Evolutionary conservation across 37 sponge, comb jelly and placozoan species (phyloP), one percentile per base, ranked within the genome.

Genomic region (Axinella damicornis): DNA sequence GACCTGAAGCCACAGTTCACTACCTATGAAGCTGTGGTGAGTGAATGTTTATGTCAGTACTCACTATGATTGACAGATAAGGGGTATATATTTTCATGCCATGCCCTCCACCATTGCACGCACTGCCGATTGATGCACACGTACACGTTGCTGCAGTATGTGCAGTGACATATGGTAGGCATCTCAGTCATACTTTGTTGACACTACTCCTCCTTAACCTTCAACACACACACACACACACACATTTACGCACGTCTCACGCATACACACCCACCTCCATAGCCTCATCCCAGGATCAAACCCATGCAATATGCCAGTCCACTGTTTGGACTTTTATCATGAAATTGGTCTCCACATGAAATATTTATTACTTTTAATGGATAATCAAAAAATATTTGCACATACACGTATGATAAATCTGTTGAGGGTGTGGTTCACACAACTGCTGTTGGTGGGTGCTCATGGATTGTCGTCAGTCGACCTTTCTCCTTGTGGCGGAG

Each of bases 301-400:
- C 97, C 99, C n/a, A 98, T 98, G 99, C 97, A 96, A 55, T 98
- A 98, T 64, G 97, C 97, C 30, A 90, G 83, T 88, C 91, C 93
- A 35, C 77, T 98, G 12, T 90, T 98, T 22, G 84, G 89, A 9
- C 83, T 95, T 5, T 34, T 85, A 31, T 89, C 79, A 72, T 89
- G 28, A 28, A 13, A 62, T 9, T 46, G 6, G 9, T 9, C 46
- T 46, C 46, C 4, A 27, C 11, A 62, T 27, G 19, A 57, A 57
- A 57, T n/a, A n/a, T n/a, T n/a, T 9, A 46, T 4, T 46, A 46
- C 6, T 12, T 46, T 4, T 46, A 9, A 46, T 46, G 4, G 9
- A 12, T 46, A 9, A 46, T 46, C 9, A 46, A 46, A 12, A 12
- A 46, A 46, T 46, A 46, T 46, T 46, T 9, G 9, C 9, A 12